phyloP scores from a whole-genome alignment of 1,140 invertebrate genomes.

The Charaxes varanes region DNA sequence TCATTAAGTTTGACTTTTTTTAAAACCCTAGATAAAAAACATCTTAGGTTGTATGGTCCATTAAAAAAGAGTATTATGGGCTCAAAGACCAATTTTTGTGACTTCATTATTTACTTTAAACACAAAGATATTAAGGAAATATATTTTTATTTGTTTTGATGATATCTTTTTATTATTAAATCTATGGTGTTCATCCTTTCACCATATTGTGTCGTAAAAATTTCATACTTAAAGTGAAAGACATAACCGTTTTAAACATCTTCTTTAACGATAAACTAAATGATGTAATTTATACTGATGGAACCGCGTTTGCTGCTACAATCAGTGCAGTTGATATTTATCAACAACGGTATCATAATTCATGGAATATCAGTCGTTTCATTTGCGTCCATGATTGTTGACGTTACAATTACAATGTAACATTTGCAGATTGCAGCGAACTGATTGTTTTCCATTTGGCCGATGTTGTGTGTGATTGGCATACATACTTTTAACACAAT shows the following conservation, averaged over 20 bases:
- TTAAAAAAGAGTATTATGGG: too few species aligned
- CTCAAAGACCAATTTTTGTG: too few species aligned
- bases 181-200: too few species aligned
- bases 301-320: not conserved
- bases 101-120: too few species aligned
- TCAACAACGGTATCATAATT: constrained; percentile 1
- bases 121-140: too few species aligned
- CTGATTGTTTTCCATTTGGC: constrained; percentile 15
- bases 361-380: constrained; percentile 3
- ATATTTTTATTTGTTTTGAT: too few species aligned
- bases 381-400: constrained; percentile 7
- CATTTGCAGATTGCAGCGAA: constrained; percentile 15
- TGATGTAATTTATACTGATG: not conserved
- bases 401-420: constrained; percentile 16
- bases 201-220: not conserved
- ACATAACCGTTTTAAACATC: not conserved
- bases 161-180: too few species aligned
- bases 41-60: too few species aligned
- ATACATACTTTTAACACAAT: too few species aligned
- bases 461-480: constrained; percentile 28
- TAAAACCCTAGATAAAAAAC: too few species aligned
- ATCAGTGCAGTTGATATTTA: not conserved
- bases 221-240: not conserved
- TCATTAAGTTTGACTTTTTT: too few species aligned
- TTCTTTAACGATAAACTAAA: not conserved